Percentiles rank a stretch among this genome's conserved stretches.
phyloP scores from a whole-genome alignment of 2,888 invertebrate species.

The Callyntrura guangdongensis region DNA sequence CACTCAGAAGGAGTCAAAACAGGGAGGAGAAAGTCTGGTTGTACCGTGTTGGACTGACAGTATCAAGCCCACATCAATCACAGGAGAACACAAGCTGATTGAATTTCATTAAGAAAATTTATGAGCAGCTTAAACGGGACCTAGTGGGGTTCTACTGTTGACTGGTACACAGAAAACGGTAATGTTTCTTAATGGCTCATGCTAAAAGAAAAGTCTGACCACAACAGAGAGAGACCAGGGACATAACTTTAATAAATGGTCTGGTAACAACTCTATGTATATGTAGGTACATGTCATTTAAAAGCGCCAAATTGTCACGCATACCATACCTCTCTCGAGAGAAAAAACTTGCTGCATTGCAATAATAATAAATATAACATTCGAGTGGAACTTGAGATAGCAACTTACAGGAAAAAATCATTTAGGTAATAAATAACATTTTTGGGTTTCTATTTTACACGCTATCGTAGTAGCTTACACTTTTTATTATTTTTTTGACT shows the following conservation, averaged over 20 bases:
- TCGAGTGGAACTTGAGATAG: constrained; percentile 53
- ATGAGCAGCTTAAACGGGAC: constrained; percentile 45
- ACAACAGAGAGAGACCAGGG: background rate
- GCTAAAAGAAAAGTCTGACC: constrained; percentile 14
- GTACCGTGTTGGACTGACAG: constrained; percentile 66
- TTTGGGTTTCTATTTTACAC: constrained; percentile 43
- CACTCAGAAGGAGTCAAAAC: constrained; percentile 39
- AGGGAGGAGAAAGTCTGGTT: constrained; percentile 55
- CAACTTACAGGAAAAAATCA: constrained; percentile 62
- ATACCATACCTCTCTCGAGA: background rate
- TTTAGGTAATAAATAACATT: constrained; percentile 62
- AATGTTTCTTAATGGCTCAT: constrained; percentile 9
- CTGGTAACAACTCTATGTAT: background rate
- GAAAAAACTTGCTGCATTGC: constrained; percentile 22
- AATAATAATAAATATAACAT: constrained; percentile 57
- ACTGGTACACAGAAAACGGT: background rate
- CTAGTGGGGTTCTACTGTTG: background rate
- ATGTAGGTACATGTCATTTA: constrained; percentile 5
- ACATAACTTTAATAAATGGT: background rate
- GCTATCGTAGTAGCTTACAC: background rate
- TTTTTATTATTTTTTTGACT: constrained; percentile 35
- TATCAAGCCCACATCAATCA: constrained; percentile 77
- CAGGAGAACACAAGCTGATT: constrained; percentile 70
- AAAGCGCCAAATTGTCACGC: constrained; percentile 41
- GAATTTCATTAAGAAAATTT: constrained; percentile 76